phyloP scores from a whole-genome alignment of 2,888 invertebrate genomes.

The Dasysyrphus albostriatus region DNA sequence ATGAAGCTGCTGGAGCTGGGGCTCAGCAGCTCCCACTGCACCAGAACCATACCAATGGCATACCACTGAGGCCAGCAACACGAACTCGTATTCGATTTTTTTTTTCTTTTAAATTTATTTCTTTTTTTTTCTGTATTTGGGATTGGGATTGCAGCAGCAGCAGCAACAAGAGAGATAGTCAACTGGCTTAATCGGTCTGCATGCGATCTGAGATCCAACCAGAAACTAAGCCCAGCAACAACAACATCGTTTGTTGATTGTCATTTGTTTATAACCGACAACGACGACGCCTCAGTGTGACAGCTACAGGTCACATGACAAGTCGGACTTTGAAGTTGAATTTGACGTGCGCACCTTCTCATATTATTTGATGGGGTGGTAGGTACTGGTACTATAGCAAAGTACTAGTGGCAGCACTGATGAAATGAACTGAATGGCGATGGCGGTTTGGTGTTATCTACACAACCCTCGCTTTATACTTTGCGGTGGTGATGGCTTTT shows the following conservation, averaged over 20 bases:
- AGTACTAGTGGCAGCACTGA: not conserved
- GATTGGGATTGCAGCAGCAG: conserved; percentile 67
- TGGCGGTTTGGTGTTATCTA: not conserved
- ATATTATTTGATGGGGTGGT: not conserved
- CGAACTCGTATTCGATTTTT: conserved; percentile 19
- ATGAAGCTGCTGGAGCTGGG: conserved; percentile 18
- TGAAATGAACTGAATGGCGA: conserved; percentile 1
- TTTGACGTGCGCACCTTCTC: conserved; percentile 23
- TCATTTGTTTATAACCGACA: conserved; percentile 69
- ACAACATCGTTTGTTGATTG: conserved; percentile 58
- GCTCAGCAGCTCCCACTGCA: conserved; percentile 53
- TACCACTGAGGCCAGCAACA: conserved; percentile 42
- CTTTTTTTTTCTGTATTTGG: conserved; percentile 24
- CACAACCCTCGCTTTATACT: conserved; percentile 50
- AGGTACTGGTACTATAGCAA: not conserved
- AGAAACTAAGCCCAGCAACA: conserved; percentile 36
- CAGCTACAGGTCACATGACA: conserved; percentile 65
- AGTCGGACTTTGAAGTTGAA: conserved; percentile 52
- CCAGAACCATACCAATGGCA: conserved; percentile 40
- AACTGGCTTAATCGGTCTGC: conserved; percentile 60
- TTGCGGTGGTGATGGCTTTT: conserved; percentile 22
- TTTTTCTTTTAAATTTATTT: conserved; percentile 28
- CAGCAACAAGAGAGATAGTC: conserved; percentile 44
- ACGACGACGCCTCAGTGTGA: conserved; percentile 61
- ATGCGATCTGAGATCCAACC: conserved; percentile 14